Percentiles rank a stretch among this genome's conserved stretches.
Evolutionary conservation across 2,797 vertebrate species (phyloP).

Genomic region (Schizopygopsis pylzovi): DNA sequence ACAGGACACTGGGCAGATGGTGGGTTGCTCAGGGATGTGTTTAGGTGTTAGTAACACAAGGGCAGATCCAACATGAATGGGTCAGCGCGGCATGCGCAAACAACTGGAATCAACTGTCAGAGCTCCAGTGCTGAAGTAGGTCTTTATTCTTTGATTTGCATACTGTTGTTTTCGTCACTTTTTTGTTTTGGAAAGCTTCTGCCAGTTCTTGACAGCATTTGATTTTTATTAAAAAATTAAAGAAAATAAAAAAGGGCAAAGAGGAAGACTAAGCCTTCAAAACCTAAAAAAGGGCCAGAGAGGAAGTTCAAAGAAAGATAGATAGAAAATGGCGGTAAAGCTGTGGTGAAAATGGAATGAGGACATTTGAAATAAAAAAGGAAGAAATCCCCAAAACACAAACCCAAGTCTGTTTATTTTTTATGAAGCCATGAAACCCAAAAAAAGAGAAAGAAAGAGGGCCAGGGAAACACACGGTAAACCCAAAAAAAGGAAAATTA

Average conservation of each 20-base stretch:
- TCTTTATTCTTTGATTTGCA: slow-evolving; percentile 25
- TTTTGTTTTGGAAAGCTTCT: slow-evolving; percentile 68
- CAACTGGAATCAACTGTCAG: slow-evolving; percentile 78
- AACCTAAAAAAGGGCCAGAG: slow-evolving; percentile 48
- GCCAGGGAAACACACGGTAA: slow-evolving; percentile 86
- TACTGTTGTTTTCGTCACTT: slow-evolving; percentile 29
- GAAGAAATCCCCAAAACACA: slow-evolving; percentile 55
- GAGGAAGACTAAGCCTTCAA: slow-evolving; percentile 49
- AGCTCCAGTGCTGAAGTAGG: slow-evolving; percentile 67
- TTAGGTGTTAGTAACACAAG: slow-evolving; percentile 73
- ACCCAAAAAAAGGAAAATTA: slow-evolving; percentile 78
- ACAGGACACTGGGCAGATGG: slow-evolving; percentile 36
- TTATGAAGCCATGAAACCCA: slow-evolving; percentile 68
- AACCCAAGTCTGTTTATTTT: slow-evolving; percentile 61
- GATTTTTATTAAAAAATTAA: slow-evolving; percentile 62
- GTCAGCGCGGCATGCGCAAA: slow-evolving; percentile 82
- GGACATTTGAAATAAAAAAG: slow-evolving; percentile 38
- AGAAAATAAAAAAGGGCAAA: slow-evolving; percentile 48
- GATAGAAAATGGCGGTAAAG: slow-evolving; percentile 41
- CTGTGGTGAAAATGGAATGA: slow-evolving; percentile 47
- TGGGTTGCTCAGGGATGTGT: slow-evolving; percentile 49
- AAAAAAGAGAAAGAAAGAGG: slow-evolving; percentile 69
- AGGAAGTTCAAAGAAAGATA: slow-evolving; percentile 60
- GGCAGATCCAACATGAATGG: slow-evolving; percentile 63
- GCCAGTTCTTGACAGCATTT: slow-evolving; percentile 71